Conservation (phyloP, 1,140 invertebrate genomes). For the Leptestheria dahalacensis region DNA sequence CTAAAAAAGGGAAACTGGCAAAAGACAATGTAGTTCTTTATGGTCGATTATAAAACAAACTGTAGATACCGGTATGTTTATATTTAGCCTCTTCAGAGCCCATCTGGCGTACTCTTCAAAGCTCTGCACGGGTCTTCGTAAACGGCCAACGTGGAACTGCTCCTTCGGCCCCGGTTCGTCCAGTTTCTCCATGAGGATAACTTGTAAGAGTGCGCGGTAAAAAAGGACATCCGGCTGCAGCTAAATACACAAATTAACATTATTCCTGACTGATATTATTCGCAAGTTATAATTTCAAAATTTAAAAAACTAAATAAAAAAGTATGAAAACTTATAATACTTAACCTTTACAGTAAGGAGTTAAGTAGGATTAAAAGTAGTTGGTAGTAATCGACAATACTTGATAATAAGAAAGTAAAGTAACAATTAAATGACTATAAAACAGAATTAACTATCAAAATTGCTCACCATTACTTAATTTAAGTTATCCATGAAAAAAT, state of each 20-base stretch:
- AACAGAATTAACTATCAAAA: too few relatives aligned
- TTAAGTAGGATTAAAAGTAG: too few relatives aligned
- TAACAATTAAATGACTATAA: too few relatives aligned
- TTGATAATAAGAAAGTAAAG: too few relatives aligned
- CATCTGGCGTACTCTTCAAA: slow-evolving; percentile 42
- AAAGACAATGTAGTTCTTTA: too few relatives aligned
- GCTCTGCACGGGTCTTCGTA: slow-evolving; percentile 34
- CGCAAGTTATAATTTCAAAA: too few relatives aligned
- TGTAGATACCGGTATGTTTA: slow-evolving; percentile 24
- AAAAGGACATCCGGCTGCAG: slow-evolving; percentile 42
- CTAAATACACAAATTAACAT: slow-evolving; percentile 20
- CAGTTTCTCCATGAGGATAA: slow-evolving; percentile 32
- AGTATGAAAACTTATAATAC: too few relatives aligned
- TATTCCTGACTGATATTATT: neutral
- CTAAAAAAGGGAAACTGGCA: neutral
- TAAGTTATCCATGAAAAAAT: too few relatives aligned
- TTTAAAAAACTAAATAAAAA: neutral
- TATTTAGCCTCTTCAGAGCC: slow-evolving; percentile 38
- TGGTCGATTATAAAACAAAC: too few relatives aligned
- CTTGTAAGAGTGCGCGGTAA: slow-evolving; percentile 56
- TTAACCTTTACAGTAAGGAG: too few relatives aligned
- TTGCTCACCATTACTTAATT: too few relatives aligned
- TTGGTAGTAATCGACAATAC: too few relatives aligned
- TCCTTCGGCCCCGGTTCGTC: slow-evolving; percentile 14
- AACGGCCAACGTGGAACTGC: slow-evolving; percentile 29